Conservation (phyloP, 2,888 invertebrate genomes). For the Pollenia griseotomentosa region DNA sequence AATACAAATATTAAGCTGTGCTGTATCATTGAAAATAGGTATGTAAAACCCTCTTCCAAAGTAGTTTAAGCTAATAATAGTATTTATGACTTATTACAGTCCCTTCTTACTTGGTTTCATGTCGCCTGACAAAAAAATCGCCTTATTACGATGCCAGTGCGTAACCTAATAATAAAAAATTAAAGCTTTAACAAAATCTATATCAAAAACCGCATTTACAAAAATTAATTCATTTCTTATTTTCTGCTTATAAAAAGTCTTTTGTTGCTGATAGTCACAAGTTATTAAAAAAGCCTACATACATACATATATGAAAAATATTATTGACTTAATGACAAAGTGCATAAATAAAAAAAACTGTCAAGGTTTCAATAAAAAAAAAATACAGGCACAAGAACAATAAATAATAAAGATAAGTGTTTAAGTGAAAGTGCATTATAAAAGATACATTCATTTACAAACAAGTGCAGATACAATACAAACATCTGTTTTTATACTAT, state of each 20-base stretch:
- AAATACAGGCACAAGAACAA: constrained; percentile 18
- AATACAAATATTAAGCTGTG: too few species aligned
- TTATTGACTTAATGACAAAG: constrained; percentile 22
- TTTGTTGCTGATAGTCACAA: background rate
- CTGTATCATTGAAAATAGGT: too few species aligned
- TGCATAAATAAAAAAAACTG: constrained; percentile 31
- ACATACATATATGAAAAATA: background rate
- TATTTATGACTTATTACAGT: too few species aligned
- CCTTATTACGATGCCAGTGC: too few species aligned
- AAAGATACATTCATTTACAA: background rate
- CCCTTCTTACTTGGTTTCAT: too few species aligned
- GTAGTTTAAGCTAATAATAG: too few species aligned
- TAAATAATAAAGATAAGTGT: constrained; percentile 36
- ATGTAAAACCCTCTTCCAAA: too few species aligned
- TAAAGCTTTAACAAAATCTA: too few species aligned
- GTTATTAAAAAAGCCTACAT: constrained; percentile 24
- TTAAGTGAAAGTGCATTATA: constrained; percentile 61
- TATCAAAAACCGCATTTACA: too few species aligned
- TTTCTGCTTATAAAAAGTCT: background rate
- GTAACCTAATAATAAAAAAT: too few species aligned
- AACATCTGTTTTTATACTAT: background rate
- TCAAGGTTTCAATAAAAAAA: constrained; percentile 32
- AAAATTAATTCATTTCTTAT: background rate
- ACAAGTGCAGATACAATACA: background rate
- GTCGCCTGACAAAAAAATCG: too few species aligned